Percentiles rank a stretch among this genome's conserved stretches.
phyloP scores from a whole-genome alignment of 2,113 vertebrate genomes.

The Gorsachius goisagi region DNA sequence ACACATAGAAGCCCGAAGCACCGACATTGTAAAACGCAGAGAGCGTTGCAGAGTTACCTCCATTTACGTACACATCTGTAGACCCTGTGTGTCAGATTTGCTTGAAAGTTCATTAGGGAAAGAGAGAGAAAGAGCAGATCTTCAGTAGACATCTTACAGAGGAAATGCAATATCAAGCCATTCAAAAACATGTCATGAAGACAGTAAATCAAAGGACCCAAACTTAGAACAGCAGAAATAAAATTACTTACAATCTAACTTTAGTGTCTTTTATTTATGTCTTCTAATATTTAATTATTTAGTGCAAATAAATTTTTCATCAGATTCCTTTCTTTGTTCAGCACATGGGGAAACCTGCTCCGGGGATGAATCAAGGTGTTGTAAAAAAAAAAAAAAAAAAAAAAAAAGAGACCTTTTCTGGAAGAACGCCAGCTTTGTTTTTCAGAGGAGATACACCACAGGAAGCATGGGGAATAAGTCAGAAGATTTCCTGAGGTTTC shows the following conservation, averaged over 20 bases:
- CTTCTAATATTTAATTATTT: not conserved
- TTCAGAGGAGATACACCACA: not conserved
- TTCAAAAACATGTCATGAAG: accelerated
- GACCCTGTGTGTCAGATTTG: not conserved
- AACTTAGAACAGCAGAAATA: not conserved
- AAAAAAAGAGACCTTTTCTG: not conserved
- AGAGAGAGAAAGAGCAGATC: not conserved
- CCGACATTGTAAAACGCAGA: not conserved
- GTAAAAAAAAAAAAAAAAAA: not conserved
- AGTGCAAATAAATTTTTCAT: not conserved
- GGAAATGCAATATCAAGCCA: not conserved
- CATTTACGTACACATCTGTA: not conserved
- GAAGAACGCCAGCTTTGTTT: not conserved
- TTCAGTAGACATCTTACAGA: not conserved
- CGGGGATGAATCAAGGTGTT: not conserved
- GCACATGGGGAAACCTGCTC: not conserved
- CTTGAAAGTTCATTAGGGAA: not conserved
- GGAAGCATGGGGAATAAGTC: not conserved
- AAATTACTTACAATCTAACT: not conserved
- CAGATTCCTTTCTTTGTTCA: not conserved
- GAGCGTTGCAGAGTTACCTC: not conserved
- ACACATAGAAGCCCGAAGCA: accelerated
- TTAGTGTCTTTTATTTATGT: not conserved
- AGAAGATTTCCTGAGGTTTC: not conserved
- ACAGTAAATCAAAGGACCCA: not conserved